phyloP scores from a whole-genome alignment of 64 coral and sea anemone species.

The Trachythela sp. region DNA sequence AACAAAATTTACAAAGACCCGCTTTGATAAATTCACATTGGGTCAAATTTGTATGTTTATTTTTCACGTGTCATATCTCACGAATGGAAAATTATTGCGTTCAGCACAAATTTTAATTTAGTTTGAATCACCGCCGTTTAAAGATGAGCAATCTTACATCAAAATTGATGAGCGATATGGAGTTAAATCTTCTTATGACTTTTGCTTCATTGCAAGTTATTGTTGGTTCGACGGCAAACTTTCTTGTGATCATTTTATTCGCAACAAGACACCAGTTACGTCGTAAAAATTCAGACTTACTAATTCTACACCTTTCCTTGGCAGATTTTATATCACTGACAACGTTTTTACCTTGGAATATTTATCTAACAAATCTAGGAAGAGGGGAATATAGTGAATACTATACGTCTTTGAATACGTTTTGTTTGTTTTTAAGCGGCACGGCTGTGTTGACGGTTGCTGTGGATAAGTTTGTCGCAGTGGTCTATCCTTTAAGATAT shows the following conservation, averaged over 20 bases:
- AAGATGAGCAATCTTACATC: neutral
- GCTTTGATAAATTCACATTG: too few species aligned
- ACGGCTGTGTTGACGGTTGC: neutral
- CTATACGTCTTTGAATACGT: slow-evolving; percentile 5
- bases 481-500: neutral
- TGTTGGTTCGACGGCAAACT: neutral
- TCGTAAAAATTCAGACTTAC: neutral
- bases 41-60: too few species aligned
- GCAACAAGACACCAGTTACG: neutral
- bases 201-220: neutral
- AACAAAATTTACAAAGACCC: too few species aligned
- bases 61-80: too few species aligned
- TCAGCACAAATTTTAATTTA: too few species aligned
- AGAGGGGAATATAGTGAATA: neutral
- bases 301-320: neutral
- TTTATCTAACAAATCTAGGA: neutral
- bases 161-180: neutral
- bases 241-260: neutral
- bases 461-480: neutral
- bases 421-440: neutral
- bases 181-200: neutral
- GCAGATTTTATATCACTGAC: neutral
- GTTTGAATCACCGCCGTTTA: neutral
- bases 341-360: slow-evolving; percentile 10
- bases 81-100: too few species aligned